These are phyloP conservation scores for Andrena trimmerana DNA, from an alignment of 2,888 invertebrate species.

Conservation along the genomic window DNA sequence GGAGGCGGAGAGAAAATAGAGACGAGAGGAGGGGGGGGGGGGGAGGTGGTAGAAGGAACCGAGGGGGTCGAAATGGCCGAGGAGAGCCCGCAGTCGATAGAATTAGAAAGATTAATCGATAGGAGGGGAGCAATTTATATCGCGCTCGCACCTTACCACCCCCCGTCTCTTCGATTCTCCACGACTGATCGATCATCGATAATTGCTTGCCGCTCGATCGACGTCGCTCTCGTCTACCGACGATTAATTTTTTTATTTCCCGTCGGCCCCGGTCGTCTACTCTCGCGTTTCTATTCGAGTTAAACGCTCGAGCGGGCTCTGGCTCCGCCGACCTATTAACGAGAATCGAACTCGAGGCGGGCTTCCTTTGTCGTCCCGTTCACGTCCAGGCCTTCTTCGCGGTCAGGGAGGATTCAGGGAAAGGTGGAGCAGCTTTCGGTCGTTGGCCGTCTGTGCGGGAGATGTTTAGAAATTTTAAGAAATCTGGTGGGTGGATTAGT, in stretches of 20 bases:
- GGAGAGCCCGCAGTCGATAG: slow-evolving; percentile 15
- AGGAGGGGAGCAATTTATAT: slow-evolving; percentile 38
- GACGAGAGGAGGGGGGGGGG: background rate
- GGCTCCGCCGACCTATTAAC: slow-evolving; percentile 44
- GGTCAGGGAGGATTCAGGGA: background rate
- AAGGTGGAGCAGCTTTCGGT: slow-evolving; percentile 28
- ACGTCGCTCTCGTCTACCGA: slow-evolving; percentile 34
- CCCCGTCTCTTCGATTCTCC: slow-evolving; percentile 34
- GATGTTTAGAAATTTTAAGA: background rate
- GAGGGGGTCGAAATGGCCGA: slow-evolving; percentile 8
- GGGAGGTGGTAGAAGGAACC: background rate
- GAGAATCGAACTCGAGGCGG: slow-evolving; percentile 53
- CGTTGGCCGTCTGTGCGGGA: background rate
- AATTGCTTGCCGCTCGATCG: slow-evolving; percentile 60
- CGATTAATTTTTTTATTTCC: slow-evolving; percentile 45
- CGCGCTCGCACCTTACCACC: slow-evolving; percentile 13
- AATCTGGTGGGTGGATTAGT: background rate
- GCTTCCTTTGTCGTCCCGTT: slow-evolving; percentile 42
- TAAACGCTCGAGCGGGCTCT: slow-evolving; percentile 40
- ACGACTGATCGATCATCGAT: slow-evolving; percentile 55
- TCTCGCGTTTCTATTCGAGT: slow-evolving; percentile 42
- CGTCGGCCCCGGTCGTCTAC: background rate
- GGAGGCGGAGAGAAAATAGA: background rate
- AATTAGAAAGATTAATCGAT: slow-evolving; percentile 39
- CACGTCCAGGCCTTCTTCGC: slow-evolving; percentile 13